Base-by-base conservation (phyloP, 2,113 vertebrate genomes). In the Sinocyclocheilus maitianheensis region DNA sequence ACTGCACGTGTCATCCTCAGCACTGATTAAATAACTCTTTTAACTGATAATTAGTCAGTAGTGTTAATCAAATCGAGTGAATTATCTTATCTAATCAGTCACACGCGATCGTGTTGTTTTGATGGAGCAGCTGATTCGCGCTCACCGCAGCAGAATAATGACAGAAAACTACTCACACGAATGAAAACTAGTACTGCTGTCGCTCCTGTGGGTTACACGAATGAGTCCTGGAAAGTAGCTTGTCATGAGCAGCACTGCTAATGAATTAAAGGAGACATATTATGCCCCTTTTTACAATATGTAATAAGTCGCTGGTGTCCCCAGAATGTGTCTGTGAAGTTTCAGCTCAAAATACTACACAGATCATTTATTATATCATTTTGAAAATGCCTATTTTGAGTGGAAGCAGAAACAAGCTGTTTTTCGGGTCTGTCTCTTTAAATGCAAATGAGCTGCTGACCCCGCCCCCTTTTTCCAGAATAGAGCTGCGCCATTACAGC, bases 61-160 rank as follows among this genome's bases (percentile, higher is more conserved):
- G 8, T 37, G 7, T 71, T 37, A 3, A 71, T 71, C 65, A 20
- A 16, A 34, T 69, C 65, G 30, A 69, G 30, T 37, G 2, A 30
- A 30, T 30, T 30, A 30, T 51, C 53, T 12, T 13, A 6, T 1
- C 4, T 62, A 34, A 62, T 60, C 62, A 43, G 11, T 40, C 46
- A 6, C 11, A 30, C 20, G 77, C 48, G 16, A 30, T 22, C 30
- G 22, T 65, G 79, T 30, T 81, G 62, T 81, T 81, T 48, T 26
- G 13, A 18, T 3, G 24, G 78, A 80, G 58, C 58, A 63, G 53
- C 78, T 63, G 78, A 63, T 46, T 24, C 37, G 14, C 79, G 79
- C 60, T 30, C 55, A 3, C 11, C 4, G 77, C 30, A 24, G 2
- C 34, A 43, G 34, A 24, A 14, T 16, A 65, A 48, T 18, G n/a